Evolutionary conservation across 2,888 invertebrate genomes (phyloP), one percentile per base, ranked within the genome.

Genomic region (Phorcus lineatus): DNA sequence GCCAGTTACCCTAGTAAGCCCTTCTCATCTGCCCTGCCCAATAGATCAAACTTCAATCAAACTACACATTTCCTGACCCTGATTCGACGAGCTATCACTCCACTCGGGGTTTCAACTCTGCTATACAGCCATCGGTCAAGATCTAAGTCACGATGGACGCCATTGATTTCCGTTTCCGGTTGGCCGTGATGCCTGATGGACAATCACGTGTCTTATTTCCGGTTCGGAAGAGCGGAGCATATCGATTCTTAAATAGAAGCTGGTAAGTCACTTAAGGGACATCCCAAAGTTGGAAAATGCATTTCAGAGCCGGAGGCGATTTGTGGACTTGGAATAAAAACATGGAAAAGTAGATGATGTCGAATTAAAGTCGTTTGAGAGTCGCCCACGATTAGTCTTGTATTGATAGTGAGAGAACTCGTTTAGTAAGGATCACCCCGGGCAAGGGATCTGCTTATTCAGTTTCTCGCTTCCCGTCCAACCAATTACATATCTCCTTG

Each of bases 111-210:
- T 40, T 70, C 31, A 62, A 19, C 47, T 40, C 19, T 19, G 40
- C 70, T 36, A 70, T 36, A 36, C 17, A 17, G 70, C 70, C 36
- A 70, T 9, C 36, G 70, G 36, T 36, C 70, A 70, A 19, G 40
- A 36, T 70, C 70, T 19, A 19, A 70, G 70, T 70, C 36, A 40
- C 36, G 28, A 70, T 70, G 70, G 70, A 70, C n/a, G 40, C 70
- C 70, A 70, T 70, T 70, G 70, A 70, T 70, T 70, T 70, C 70
- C 70, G 28, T n/a, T 70, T 70, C 70, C 70, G 70, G 70, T 70
- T 70, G 31, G 19, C 70, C 36, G 40, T 11, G 40, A 70, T 31
- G 36, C 40, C 40, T 70, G 70, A 70, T 70, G 70, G 70, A 70
- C 70, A 70, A 70, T 70, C 70, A 70, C 70, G 70, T 36, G 70